Evolutionary conservation across 1,140 invertebrate genomes (phyloP).

Genomic region (Aphis craccivora): DNA sequence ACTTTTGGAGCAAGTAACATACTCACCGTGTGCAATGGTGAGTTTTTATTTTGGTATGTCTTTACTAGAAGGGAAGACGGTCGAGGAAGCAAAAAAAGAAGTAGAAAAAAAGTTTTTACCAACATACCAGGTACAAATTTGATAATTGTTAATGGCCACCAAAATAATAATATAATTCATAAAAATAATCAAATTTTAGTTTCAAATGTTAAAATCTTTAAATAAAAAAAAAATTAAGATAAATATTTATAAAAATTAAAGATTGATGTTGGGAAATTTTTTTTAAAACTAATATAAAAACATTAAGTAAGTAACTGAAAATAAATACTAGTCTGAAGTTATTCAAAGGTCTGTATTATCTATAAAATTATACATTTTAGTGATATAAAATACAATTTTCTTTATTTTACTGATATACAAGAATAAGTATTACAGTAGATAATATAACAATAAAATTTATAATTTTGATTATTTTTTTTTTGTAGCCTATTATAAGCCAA

Average conservation of each 20-base stretch:
- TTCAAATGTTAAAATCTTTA: neutral
- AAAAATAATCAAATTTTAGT: neutral
- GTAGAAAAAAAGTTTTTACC: conserved; percentile 79
- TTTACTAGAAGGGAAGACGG: conserved; percentile 75
- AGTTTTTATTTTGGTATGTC: conserved; percentile 85
- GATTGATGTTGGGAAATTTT: neutral
- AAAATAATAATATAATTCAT: neutral
- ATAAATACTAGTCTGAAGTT: neutral
- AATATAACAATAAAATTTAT: neutral
- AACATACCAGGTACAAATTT: conserved; percentile 75
- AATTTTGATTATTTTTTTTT: neutral
- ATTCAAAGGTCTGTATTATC: neutral
- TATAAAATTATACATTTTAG: neutral
- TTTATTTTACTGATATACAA: too few relatives aligned
- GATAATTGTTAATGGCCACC: neutral
- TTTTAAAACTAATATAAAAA: neutral
- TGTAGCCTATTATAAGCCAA: neutral
- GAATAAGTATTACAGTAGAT: neutral
- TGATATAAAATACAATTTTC: too few relatives aligned
- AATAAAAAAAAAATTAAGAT: too few relatives aligned
- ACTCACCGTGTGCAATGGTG: conserved; percentile 79
- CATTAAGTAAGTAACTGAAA: neutral
- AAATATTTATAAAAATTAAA: neutral
- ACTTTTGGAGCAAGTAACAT: conserved; percentile 80
- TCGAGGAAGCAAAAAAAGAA: conserved; percentile 74